phyloP scores from a whole-genome alignment of 2,113 vertebrate species.

The Myotis brandtii region DNA sequence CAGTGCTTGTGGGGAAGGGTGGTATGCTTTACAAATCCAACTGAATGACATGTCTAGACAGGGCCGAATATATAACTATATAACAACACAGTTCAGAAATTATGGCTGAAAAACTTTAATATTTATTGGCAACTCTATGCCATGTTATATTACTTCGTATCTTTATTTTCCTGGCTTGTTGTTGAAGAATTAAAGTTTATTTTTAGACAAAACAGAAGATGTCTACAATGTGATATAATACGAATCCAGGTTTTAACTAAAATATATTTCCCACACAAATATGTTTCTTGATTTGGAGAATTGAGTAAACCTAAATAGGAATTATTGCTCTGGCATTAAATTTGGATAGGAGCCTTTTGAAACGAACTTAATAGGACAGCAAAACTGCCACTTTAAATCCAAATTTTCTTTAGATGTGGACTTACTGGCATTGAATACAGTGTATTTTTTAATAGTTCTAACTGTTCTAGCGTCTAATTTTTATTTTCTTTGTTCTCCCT shows the following conservation, averaged over 20 bases:
- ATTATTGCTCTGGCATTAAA: not conserved
- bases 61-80: conserved; percentile 52
- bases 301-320: conserved; percentile 33
- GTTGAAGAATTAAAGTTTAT: conserved; percentile 29
- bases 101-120: conserved; percentile 51
- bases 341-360: conserved; percentile 44
- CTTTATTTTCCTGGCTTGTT: conserved; percentile 13
- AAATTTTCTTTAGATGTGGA: not conserved
- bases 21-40: conserved; percentile 43
- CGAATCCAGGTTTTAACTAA: conserved; percentile 17
- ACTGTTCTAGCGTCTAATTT: not conserved
- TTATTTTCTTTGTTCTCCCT: not conserved
- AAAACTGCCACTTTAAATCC: not conserved
- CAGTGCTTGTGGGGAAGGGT: not conserved
- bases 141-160: conserved; percentile 50
- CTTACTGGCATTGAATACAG: not conserved
- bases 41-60: conserved; percentile 62
- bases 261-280: conserved; percentile 39
- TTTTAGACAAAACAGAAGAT: conserved; percentile 59
- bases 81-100: conserved; percentile 56
- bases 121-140: conserved; percentile 44
- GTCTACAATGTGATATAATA: not conserved
- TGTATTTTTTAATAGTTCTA: not conserved
- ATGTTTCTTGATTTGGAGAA: not conserved
- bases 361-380: not conserved